Evolutionary conservation across 2,888 invertebrate genomes (phyloP).

Genomic region (Adelphocoris suturalis): DNA sequence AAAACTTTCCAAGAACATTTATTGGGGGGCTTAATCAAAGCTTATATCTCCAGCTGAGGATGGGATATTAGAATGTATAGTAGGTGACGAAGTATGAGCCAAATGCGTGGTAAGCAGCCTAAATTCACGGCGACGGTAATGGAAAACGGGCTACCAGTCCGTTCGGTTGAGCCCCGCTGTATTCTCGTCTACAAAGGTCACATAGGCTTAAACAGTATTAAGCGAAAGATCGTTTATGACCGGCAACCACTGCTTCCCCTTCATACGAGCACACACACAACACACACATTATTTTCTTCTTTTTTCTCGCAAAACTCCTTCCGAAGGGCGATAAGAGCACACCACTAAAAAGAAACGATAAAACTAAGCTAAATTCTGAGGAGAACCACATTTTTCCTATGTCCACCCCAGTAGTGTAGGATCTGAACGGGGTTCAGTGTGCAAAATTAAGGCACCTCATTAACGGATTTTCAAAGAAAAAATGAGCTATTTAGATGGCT

Average conservation of each 20-base stretch:
- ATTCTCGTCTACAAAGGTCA: neutral
- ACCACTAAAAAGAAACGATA: no score
- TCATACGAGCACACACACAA: no score
- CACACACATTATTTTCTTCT: no score
- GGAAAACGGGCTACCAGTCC: neutral
- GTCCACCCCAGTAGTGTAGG: no score
- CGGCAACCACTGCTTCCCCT: neutral
- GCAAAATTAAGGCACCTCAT: no score
- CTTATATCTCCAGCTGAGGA: neutral
- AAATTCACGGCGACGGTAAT: neutral
- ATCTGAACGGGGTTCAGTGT: no score
- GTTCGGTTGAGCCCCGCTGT: neutral
- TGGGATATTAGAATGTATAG: neutral
- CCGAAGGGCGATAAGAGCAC: no score
- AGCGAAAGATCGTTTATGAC: neutral
- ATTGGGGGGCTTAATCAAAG: neutral
- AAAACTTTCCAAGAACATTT: neutral
- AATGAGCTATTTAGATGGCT: no score
- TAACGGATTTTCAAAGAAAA: no score
- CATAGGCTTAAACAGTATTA: neutral
- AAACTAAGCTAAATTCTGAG: no score
- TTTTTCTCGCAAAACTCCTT: no score
- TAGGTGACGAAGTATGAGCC: neutral
- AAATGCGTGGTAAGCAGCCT: conserved; percentile 6
- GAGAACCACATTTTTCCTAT: no score